These are phyloP conservation scores for crab-eating macaque (Macaca fascicularis) DNA, from an alignment of 2,113 vertebrate species.

Conservation along the genomic window T2T-MFA8v1.1 NC_088384.1:69526001-69526500, in stretches of 20 bases:
- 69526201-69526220: not conserved
- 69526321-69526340: not conserved
- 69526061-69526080: no score
- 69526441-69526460: not conserved
- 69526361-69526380: not conserved
- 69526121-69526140: not conserved
- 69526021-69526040: no score
- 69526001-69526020: no score
- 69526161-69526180: not conserved
- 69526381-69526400: not conserved
- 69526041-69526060: no score
- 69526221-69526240: not conserved
- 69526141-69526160: accelerated
- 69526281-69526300: not conserved
- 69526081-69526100: no score
- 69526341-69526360: not conserved
- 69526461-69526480: not conserved
- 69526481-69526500: not conserved
- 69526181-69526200: not conserved
- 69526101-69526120: conserved; percentile 19
- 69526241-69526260: not conserved
- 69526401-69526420: not conserved
- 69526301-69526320: not conserved
- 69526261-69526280: not conserved
- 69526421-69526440: not conserved